Evolutionary conservation across 1,140 invertebrate genomes (phyloP).

Genomic region (Mamestra configurata): DNA sequence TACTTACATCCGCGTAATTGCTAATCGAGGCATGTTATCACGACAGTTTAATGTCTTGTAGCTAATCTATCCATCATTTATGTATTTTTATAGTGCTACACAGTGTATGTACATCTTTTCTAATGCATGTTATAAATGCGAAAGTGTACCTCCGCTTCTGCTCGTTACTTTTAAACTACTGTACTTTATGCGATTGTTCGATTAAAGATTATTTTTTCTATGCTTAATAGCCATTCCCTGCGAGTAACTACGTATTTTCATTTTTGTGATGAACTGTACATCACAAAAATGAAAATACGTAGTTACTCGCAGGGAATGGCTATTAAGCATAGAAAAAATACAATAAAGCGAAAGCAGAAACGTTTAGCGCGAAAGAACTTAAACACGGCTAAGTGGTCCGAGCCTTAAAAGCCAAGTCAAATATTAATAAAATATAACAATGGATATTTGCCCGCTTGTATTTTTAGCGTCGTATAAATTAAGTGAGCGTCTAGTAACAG

Average conservation of each 20-base stretch:
- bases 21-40: background rate
- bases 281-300: too few relatives aligned
- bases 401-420: background rate
- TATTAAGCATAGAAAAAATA: too few relatives aligned
- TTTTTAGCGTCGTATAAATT: constrained; percentile 43
- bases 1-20: background rate
- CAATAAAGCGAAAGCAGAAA: too few relatives aligned
- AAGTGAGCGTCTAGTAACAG: constrained; percentile 14
- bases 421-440: constrained; percentile 17
- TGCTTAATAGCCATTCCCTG: too few relatives aligned
- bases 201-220: too few relatives aligned
- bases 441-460: constrained; percentile 8
- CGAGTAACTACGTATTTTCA: too few relatives aligned
- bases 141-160: background rate
- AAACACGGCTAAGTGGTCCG: too few relatives aligned
- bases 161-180: too few relatives aligned
- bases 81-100: background rate
- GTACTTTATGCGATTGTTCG: too few relatives aligned
- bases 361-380: too few relatives aligned
- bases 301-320: too few relatives aligned
- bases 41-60: constrained; percentile 1
- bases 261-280: too few relatives aligned
- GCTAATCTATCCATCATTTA: background rate
- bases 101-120: background rate
- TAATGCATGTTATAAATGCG: background rate